Conservation (phyloP, 2,888 invertebrate species). For the Acleris laterana region DNA sequence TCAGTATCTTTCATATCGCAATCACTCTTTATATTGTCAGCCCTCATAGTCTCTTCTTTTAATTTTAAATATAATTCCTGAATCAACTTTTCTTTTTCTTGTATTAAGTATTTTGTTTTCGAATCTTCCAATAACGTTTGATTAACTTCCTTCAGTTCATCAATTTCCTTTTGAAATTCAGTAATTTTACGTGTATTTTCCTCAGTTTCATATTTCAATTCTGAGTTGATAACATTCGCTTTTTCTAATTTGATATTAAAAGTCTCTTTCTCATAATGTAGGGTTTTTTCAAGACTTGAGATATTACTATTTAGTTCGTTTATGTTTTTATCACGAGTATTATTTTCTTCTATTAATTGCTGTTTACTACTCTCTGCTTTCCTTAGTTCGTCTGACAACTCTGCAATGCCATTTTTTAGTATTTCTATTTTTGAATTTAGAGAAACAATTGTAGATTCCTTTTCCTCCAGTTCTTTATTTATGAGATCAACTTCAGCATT, state of each 20-base stretch:
- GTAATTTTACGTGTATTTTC: neutral
- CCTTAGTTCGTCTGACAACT: neutral
- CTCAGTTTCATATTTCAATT: constrained; percentile 5
- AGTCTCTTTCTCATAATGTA: constrained; percentile 2
- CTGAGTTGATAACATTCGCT: neutral
- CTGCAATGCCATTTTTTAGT: neutral
- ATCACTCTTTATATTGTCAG: neutral
- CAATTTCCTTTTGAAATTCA: neutral
- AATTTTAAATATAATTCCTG: neutral
- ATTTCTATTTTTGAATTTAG: neutral
- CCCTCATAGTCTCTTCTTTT: neutral
- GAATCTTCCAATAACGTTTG: neutral
- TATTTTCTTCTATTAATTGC: neutral
- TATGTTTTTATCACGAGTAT: neutral
- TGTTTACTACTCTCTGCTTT: neutral
- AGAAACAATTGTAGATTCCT: neutral
- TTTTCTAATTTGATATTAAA: neutral
- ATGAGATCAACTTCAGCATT: neutral
- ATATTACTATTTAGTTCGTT: constrained; percentile 2
- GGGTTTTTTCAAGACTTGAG: neutral
- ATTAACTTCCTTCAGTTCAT: neutral
- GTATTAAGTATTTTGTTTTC: neutral
- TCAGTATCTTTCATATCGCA: constrained; percentile 1
- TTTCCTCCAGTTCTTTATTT: constrained; percentile 8
- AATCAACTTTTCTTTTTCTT: constrained; percentile 10